Conservation (phyloP, 1,140 invertebrate genomes). For the Phortica variegata region DNA sequence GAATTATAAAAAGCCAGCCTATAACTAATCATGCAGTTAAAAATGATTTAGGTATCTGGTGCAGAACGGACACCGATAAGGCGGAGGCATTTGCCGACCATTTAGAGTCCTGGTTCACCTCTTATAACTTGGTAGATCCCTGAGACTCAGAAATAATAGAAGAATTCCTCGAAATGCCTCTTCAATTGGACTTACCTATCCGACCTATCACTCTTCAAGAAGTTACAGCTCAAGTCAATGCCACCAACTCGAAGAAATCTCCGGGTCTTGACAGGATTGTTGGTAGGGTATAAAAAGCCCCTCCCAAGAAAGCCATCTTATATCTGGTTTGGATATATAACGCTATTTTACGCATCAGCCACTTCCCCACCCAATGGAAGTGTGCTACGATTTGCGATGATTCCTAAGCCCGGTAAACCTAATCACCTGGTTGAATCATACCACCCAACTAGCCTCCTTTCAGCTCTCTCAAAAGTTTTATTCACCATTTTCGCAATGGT, state of each 20-base stretch:
- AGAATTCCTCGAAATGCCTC: too few relatives aligned
- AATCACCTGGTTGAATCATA: too few relatives aligned
- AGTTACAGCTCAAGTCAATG: background rate
- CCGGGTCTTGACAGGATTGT: background rate
- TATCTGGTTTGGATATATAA: slow-evolving; percentile 3
- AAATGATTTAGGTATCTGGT: background rate
- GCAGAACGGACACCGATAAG: too few relatives aligned
- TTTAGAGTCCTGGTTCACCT: background rate
- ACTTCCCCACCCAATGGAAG: too few relatives aligned
- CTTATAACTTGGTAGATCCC: too few relatives aligned
- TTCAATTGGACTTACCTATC: too few relatives aligned
- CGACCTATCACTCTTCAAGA: background rate
- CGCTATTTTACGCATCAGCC: too few relatives aligned
- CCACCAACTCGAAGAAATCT: background rate
- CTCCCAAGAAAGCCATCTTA: background rate
- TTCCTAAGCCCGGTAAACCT: too few relatives aligned
- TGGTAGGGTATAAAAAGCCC: background rate
- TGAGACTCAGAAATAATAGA: background rate
- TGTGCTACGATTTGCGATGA: too few relatives aligned
- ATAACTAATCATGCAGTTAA: background rate
- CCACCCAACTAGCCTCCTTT: too few relatives aligned
- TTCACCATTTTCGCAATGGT: background rate
- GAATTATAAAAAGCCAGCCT: too few relatives aligned
- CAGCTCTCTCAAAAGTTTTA: background rate
- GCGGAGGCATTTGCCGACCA: background rate